These are phyloP conservation scores for Limnothrissa miodon DNA, from an alignment of 2,113 vertebrate species.

Conservation along the genomic window DNA sequence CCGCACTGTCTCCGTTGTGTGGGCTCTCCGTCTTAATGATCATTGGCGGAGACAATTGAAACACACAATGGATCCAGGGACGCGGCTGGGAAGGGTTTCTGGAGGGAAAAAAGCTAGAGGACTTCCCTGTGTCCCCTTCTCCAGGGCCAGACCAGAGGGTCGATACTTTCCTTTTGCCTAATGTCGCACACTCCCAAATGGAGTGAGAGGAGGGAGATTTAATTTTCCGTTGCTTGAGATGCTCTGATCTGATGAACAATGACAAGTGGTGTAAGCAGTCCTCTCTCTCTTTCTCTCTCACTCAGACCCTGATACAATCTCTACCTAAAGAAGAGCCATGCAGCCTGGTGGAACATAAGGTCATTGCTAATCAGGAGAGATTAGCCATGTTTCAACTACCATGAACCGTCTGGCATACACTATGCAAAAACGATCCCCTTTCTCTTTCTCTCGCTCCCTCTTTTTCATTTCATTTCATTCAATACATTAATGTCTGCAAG, in stretches of 20 bases:
- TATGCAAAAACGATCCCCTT: background rate
- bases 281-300: background rate
- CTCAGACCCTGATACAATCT: background rate
- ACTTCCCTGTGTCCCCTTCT: background rate
- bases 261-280: background rate
- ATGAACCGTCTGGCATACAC: background rate
- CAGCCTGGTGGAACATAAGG: background rate
- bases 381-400: background rate
- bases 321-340: background rate
- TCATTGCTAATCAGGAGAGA: background rate
- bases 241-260: background rate
- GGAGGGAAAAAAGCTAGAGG: background rate
- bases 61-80: slow-evolving; percentile 54
- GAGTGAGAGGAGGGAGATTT: background rate
- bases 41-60: slow-evolving; percentile 64
- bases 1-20: slow-evolving; percentile 43
- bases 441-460: background rate
- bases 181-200: background rate
- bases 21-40: slow-evolving; percentile 57
- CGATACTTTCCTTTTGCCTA: background rate
- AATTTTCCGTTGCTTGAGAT: background rate
- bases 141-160: background rate
- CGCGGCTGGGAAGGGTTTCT: background rate
- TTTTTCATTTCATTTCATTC: background rate
- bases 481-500: background rate